phyloP scores from a whole-genome alignment of 2,113 vertebrate species.

The Campylomormyrus tamandua region DNA sequence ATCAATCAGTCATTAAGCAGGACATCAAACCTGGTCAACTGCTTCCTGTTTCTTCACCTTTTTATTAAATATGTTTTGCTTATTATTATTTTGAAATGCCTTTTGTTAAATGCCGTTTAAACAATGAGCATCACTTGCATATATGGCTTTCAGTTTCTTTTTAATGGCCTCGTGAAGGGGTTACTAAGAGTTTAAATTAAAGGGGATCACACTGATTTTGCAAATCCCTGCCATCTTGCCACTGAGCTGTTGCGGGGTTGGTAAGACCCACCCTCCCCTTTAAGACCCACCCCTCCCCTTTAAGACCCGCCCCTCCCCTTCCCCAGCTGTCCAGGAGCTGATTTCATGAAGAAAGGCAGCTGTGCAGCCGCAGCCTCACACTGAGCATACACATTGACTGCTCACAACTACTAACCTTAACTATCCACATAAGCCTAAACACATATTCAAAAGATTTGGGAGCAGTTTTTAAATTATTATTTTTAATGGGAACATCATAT shows the following conservation, averaged over 20 bases:
- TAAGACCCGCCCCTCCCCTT: not conserved
- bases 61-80: not conserved
- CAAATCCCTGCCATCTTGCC: not conserved
- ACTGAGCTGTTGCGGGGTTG: not conserved
- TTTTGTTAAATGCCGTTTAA: not conserved
- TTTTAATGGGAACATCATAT: not conserved
- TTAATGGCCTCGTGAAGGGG: not conserved
- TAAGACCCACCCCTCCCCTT: not conserved
- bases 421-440: not conserved
- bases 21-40: not conserved
- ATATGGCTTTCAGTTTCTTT: not conserved
- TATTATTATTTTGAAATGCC: not conserved
- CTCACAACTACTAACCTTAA: not conserved
- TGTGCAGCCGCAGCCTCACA: not conserved
- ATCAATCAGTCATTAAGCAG: not conserved
- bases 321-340: not conserved
- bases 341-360: not conserved
- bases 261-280: not conserved
- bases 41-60: not conserved
- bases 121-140: not conserved
- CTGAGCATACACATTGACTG: not conserved
- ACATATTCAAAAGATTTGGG: not conserved
- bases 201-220: not conserved
- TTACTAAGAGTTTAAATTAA: not conserved
- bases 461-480: not conserved